A percentile compares a stretch with the other conserved stretches of the same genome.
Evolutionary conservation across 2,888 invertebrate genomes (phyloP).

Genomic region (Pogonocherus hispidulus): DNA sequence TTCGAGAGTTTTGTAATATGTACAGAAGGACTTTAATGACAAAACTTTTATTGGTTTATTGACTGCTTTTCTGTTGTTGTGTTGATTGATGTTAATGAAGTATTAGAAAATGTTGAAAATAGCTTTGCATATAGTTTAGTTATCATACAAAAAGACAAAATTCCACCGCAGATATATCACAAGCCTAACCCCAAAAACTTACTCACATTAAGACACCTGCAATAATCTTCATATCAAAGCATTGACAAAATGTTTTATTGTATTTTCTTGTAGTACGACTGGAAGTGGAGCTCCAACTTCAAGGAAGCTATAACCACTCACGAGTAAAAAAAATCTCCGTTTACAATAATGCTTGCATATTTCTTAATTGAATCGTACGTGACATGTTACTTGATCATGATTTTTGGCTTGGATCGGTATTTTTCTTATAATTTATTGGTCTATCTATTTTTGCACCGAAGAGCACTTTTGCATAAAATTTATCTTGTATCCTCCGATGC

Average conservation of each 20-base stretch:
- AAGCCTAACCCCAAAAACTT: not conserved
- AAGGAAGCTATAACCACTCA: slow-evolving; percentile 93
- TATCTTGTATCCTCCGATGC: slow-evolving; percentile 37
- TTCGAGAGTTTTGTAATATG: too few relatives aligned
- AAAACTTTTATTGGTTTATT: too few relatives aligned
- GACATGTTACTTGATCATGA: slow-evolving; percentile 70
- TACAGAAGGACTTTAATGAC: too few relatives aligned
- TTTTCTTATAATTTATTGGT: slow-evolving; percentile 66
- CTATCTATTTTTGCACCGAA: slow-evolving; percentile 53
- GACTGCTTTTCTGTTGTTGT: too few relatives aligned
- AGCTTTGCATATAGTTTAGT: slow-evolving; percentile 9
- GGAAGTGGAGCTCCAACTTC: slow-evolving; percentile 98
- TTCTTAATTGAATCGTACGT: slow-evolving; percentile 66
- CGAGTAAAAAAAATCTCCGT: slow-evolving; percentile 79
- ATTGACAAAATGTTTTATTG: slow-evolving; percentile 61
- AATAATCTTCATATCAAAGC: slow-evolving; percentile 18
- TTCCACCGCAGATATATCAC: slow-evolving; percentile 12
- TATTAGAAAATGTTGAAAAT: slow-evolving; percentile 26
- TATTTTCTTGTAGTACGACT: slow-evolving; percentile 82
- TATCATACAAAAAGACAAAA: not conserved
- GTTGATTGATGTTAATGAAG: too few relatives aligned
- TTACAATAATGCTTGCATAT: slow-evolving; percentile 68
- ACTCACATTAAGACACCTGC: slow-evolving; percentile 17
- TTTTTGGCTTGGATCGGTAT: slow-evolving; percentile 63
- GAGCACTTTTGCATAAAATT: slow-evolving; percentile 45